phyloP scores from a whole-genome alignment of 2,888 invertebrate genomes.

The Acronicta aceris region DNA sequence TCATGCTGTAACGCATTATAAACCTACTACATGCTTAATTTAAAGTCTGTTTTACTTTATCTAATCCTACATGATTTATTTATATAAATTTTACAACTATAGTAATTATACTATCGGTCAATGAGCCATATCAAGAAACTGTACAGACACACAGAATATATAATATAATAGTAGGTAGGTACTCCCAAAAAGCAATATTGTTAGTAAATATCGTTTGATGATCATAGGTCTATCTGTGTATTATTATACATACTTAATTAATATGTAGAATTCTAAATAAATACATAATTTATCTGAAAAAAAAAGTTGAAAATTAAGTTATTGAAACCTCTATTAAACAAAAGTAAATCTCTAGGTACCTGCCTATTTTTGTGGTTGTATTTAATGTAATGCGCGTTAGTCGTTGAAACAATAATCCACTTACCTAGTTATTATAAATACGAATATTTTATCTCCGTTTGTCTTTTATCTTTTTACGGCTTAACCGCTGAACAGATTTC shows the following conservation, averaged over 20 bases:
- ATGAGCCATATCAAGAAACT: conserved; percentile 56
- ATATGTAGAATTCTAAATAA: too few species aligned
- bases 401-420: background rate
- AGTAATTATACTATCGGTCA: conserved; percentile 69
- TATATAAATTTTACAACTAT: conserved; percentile 66
- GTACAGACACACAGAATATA: conserved; percentile 3
- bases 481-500: background rate
- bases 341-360: background rate
- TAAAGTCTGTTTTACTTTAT: conserved; percentile 54
- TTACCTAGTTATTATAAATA: too few species aligned
- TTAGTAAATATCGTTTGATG: too few species aligned
- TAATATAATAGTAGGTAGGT: too few species aligned
- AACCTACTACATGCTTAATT: conserved; percentile 20
- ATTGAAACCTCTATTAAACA: too few species aligned
- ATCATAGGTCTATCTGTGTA: too few species aligned
- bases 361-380: background rate
- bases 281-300: too few species aligned
- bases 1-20: conserved; percentile 46
- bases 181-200: conserved; percentile 37
- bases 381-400: conserved; percentile 4
- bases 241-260: too few species aligned
- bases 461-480: too few species aligned
- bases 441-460: too few species aligned
- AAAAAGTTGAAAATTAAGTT: too few species aligned
- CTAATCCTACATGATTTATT: conserved; percentile 35